Conservation (phyloP, 2,888 invertebrate genomes). For the Drosophila pseudotalamancana region DNA sequence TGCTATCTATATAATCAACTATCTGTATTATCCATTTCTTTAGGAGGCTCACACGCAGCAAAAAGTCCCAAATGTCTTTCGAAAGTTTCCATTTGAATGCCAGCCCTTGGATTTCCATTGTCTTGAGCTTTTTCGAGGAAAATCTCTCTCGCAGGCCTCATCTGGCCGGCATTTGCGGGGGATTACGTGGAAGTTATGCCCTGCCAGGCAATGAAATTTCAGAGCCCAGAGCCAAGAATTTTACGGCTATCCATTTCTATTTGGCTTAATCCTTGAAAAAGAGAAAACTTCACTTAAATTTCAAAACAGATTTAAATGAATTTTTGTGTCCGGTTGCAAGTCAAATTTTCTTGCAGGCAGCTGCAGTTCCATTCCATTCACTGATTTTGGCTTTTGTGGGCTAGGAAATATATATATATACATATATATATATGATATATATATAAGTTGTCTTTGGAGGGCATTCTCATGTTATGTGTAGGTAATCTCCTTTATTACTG, state of each 20-base stretch:
- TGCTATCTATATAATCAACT: too few species aligned
- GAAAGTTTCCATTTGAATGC: too few species aligned
- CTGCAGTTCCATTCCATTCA: slow-evolving; percentile 33
- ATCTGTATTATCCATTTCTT: too few species aligned
- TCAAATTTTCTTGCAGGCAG: slow-evolving; percentile 41
- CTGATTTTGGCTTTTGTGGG: slow-evolving; percentile 59
- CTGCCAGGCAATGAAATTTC: slow-evolving; percentile 1
- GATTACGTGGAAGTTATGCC: slow-evolving; percentile 17
- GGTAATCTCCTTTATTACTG: slow-evolving; percentile 79
- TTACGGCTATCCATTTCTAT: slow-evolving; percentile 21
- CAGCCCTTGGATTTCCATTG: background rate
- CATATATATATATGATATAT: slow-evolving; percentile 32
- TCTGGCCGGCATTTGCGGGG: slow-evolving; percentile 13
- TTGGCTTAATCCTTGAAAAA: slow-evolving; percentile 18
- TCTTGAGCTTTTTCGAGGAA: slow-evolving; percentile 9
- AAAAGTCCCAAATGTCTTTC: too few species aligned
- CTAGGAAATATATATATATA: background rate
- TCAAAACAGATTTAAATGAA: slow-evolving; percentile 34
- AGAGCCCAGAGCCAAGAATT: slow-evolving; percentile 4
- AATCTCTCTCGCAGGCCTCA: slow-evolving; percentile 3
- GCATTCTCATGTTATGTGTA: slow-evolving; percentile 70
- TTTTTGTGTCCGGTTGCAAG: slow-evolving; percentile 12
- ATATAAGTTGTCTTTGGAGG: slow-evolving; percentile 55
- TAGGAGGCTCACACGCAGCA: too few species aligned
- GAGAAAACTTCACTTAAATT: slow-evolving; percentile 23